Conservation (phyloP, 2,888 invertebrate genomes). For the Sarcophaga subvicina region DNA sequence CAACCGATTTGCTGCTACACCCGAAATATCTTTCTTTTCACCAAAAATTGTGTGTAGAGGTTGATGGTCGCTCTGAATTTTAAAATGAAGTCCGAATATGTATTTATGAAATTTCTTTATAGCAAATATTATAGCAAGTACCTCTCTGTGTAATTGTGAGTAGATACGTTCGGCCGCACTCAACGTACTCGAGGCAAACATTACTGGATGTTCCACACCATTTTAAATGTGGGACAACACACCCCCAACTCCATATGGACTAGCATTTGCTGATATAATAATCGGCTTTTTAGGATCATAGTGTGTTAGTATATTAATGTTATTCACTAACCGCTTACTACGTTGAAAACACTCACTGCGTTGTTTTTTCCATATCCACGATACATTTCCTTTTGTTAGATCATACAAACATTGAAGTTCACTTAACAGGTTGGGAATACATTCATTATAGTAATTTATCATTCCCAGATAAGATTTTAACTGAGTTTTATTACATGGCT, state of each 20-base stretch:
- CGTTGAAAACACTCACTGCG: slow-evolving; percentile 43
- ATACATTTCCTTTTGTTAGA: slow-evolving; percentile 34
- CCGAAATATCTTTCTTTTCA: slow-evolving; percentile 31
- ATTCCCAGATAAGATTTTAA: slow-evolving; percentile 54
- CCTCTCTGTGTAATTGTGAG: slow-evolving; percentile 40
- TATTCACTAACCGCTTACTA: slow-evolving; percentile 49
- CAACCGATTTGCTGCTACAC: slow-evolving; percentile 13
- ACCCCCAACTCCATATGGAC: slow-evolving; percentile 45
- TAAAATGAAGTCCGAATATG: slow-evolving; percentile 10
- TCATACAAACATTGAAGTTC: slow-evolving; percentile 52
- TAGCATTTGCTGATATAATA: slow-evolving; percentile 35
- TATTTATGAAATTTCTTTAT: slow-evolving; percentile 40
- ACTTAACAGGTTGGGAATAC: slow-evolving; percentile 60
- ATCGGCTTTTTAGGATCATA: slow-evolving; percentile 34
- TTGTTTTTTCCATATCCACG: slow-evolving; percentile 44
- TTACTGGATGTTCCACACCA: slow-evolving; percentile 58
- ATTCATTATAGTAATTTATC: slow-evolving; percentile 60
- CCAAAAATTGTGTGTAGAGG: slow-evolving; percentile 31
- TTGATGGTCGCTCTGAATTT: slow-evolving; percentile 14
- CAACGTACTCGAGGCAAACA: slow-evolving; percentile 53
- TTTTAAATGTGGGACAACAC: slow-evolving; percentile 55
- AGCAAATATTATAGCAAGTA: slow-evolving; percentile 43
- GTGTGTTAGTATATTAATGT: slow-evolving; percentile 44
- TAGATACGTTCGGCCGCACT: slow-evolving; percentile 51
- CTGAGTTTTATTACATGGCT: slow-evolving; percentile 48